These are phyloP conservation scores for Troilus luridus DNA, from an alignment of 2,888 invertebrate genomes.

Conservation along the genomic window DNA sequence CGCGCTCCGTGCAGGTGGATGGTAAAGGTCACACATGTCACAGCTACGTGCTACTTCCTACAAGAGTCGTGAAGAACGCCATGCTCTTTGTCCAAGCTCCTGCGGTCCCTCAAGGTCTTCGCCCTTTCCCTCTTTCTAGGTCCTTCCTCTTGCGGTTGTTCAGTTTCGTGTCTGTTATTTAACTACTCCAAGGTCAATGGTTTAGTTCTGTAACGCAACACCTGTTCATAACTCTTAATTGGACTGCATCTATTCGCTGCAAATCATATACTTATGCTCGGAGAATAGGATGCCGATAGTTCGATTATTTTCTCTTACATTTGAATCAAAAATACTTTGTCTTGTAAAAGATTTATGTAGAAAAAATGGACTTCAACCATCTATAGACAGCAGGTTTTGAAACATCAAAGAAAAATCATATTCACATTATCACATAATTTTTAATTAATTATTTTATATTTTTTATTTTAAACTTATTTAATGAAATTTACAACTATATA, in stretches of 20 bases:
- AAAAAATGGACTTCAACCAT: too few species aligned
- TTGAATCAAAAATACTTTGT: too few species aligned
- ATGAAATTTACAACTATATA: too few species aligned
- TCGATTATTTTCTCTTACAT: too few species aligned
- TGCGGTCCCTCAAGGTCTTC: background rate
- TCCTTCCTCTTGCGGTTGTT: constrained; percentile 10
- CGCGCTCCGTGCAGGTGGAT: background rate
- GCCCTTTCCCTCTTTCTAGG: constrained; percentile 28
- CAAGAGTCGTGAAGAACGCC: constrained; percentile 17
- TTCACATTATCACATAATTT: too few species aligned
- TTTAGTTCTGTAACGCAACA: background rate
- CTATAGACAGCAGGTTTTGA: too few species aligned
- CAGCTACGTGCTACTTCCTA: background rate
- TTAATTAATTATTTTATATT: too few species aligned
- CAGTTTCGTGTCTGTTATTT: background rate
- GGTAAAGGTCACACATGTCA: background rate
- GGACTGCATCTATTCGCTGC: background rate
- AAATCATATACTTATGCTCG: background rate
- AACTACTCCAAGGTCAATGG: background rate
- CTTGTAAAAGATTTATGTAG: too few species aligned
- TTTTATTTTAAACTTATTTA: too few species aligned
- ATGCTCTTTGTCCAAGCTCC: constrained; percentile 21
- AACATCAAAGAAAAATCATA: too few species aligned
- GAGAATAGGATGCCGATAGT: background rate
- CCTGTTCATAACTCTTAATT: background rate